Evolutionary conservation across 2,113 vertebrate genomes (phyloP).

Genomic region (Scytalopus superciliaris): DNA sequence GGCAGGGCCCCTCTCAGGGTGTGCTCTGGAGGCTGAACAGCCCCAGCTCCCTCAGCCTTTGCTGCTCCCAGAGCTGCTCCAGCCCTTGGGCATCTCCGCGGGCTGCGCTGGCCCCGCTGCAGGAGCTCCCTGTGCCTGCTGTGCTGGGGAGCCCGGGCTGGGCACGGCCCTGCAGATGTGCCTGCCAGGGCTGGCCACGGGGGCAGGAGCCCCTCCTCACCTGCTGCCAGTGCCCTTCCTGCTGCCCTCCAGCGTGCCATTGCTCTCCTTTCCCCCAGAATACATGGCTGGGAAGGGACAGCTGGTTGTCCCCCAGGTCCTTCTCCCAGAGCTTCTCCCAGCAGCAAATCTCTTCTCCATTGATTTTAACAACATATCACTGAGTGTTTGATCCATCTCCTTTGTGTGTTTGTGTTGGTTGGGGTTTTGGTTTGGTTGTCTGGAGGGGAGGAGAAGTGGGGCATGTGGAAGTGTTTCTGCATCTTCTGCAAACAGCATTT

Average conservation of each 20-base stretch:
- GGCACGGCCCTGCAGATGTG: too few species aligned
- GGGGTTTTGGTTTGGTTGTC: background rate
- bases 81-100: too few species aligned
- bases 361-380: background rate
- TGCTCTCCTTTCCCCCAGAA: background rate
- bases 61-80: too few species aligned
- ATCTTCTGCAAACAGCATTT: background rate
- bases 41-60: too few species aligned
- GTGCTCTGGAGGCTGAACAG: too few species aligned
- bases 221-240: background rate
- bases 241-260: background rate
- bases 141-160: too few species aligned
- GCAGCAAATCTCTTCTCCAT: background rate
- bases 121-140: too few species aligned
- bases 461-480: background rate
- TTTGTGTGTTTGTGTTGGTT: background rate
- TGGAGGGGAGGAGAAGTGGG: fast-evolving
- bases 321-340: background rate
- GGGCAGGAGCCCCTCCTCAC: too few species aligned
- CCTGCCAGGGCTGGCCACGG: too few species aligned
- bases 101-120: too few species aligned
- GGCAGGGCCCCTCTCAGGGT: too few species aligned
- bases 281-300: background rate
- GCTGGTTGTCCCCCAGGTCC: background rate
- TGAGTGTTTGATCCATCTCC: background rate